These are phyloP conservation scores for Corythornis vintsioides DNA, from an alignment of 2,113 vertebrate species.

Conservation along the genomic window DNA sequence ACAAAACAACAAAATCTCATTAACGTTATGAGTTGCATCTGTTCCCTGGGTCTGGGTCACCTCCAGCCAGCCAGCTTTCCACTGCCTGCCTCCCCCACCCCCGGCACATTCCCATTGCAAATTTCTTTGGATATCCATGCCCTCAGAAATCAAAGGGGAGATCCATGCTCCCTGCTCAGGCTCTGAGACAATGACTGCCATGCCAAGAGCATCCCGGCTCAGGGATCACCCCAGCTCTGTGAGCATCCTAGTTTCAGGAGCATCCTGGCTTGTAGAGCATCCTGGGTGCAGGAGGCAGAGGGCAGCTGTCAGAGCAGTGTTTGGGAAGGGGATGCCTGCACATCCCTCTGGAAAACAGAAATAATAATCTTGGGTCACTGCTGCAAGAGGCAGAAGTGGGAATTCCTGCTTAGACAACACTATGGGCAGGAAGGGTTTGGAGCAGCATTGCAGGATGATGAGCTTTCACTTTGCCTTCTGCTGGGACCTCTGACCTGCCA, in stretches of 20 bases:
- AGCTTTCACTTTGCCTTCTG: background rate
- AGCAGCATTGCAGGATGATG: background rate
- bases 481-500: background rate
- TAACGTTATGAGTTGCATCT: slow-evolving; percentile 46
- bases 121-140: slow-evolving; percentile 22
- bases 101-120: background rate
- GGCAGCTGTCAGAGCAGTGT: background rate
- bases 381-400: background rate
- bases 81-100: background rate
- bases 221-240: background rate
- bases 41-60: slow-evolving; percentile 37
- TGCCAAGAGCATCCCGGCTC: background rate
- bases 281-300: background rate
- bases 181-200: background rate
- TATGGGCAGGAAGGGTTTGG: background rate
- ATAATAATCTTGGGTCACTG: rapidly evolving
- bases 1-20: background rate
- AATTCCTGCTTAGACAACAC: background rate
- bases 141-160: slow-evolving; percentile 10
- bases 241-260: background rate
- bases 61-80: background rate
- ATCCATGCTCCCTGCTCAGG: background rate
- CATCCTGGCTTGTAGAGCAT: background rate
- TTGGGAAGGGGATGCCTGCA: rapidly evolving
- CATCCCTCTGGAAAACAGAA: background rate